Evolutionary conservation across 2,888 invertebrate species (phyloP).

Genomic region (Drosophila greeni): DNA sequence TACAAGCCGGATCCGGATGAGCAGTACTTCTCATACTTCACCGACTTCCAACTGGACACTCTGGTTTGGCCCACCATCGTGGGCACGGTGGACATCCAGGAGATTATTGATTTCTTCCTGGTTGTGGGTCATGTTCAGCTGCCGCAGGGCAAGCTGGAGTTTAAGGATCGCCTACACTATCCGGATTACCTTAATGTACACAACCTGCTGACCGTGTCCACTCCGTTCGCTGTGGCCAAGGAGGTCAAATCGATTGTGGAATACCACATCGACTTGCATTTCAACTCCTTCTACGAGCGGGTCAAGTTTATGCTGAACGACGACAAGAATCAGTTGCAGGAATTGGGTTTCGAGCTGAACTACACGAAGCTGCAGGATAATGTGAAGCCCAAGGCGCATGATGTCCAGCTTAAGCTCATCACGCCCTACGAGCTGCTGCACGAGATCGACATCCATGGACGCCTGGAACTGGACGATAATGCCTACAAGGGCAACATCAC

Average conservation of each 20-base stretch:
- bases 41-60: slow-evolving; percentile 81
- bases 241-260: slow-evolving; percentile 80
- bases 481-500: slow-evolving; percentile 80
- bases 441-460: slow-evolving; percentile 79
- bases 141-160: slow-evolving; percentile 81
- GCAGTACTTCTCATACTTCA: slow-evolving; percentile 80
- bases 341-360: slow-evolving; percentile 79
- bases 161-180: slow-evolving; percentile 81
- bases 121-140: slow-evolving; percentile 80
- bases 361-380: slow-evolving; percentile 79
- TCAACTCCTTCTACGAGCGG: slow-evolving; percentile 79
- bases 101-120: slow-evolving; percentile 80
- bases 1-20: slow-evolving; percentile 77
- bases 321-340: slow-evolving; percentile 55
- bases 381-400: slow-evolving; percentile 78
- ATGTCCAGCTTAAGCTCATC: slow-evolving; percentile 80
- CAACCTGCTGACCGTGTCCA: slow-evolving; percentile 81
- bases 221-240: slow-evolving; percentile 80
- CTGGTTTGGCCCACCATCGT: slow-evolving; percentile 81
- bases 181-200: slow-evolving; percentile 79
- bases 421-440: slow-evolving; percentile 81
- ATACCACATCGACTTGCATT: slow-evolving; percentile 79
- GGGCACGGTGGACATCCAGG: slow-evolving; percentile 81
- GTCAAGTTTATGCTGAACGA: slow-evolving; percentile 80
- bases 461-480: slow-evolving; percentile 80